phyloP scores from a whole-genome alignment of 2,888 invertebrate species.

The Gymnocheta viridis region DNA sequence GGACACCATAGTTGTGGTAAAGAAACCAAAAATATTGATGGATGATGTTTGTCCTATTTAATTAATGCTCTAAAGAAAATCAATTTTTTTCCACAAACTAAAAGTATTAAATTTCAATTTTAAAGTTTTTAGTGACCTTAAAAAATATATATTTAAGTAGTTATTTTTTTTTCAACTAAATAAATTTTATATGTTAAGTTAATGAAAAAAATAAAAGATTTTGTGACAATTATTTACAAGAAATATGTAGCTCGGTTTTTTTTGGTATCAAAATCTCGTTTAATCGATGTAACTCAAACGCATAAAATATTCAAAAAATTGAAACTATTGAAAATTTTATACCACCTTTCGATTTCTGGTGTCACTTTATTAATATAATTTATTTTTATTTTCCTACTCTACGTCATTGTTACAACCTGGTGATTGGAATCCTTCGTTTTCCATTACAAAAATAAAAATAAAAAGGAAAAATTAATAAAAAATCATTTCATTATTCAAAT shows the following conservation, averaged over 20 bases:
- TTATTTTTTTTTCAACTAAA: no score
- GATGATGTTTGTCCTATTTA: constrained; percentile 16
- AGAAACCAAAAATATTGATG: constrained; percentile 28
- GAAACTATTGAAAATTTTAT: not conserved
- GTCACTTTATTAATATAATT: not conserved
- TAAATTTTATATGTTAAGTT: no score
- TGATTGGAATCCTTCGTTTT: not conserved
- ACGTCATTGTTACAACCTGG: not conserved
- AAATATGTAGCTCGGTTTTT: not conserved
- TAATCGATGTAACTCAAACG: not conserved
- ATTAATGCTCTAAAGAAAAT: not conserved
- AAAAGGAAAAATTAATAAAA: no score
- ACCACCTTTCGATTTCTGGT: not conserved
- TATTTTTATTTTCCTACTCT: not conserved
- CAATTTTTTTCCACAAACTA: not conserved
- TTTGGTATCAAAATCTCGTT: not conserved
- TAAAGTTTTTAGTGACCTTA: not conserved
- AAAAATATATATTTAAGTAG: no score
- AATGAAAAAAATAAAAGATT: no score
- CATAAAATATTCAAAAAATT: not conserved
- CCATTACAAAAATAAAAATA: not conserved
- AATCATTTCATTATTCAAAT: no score
- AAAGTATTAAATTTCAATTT: not conserved
- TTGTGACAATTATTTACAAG: not conserved
- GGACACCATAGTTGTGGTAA: constrained; percentile 1